Evolutionary conservation across 2,113 vertebrate species (phyloP), one percentile per base, ranked within the genome.

Genomic region (Acanthisitta chloris): DNA sequence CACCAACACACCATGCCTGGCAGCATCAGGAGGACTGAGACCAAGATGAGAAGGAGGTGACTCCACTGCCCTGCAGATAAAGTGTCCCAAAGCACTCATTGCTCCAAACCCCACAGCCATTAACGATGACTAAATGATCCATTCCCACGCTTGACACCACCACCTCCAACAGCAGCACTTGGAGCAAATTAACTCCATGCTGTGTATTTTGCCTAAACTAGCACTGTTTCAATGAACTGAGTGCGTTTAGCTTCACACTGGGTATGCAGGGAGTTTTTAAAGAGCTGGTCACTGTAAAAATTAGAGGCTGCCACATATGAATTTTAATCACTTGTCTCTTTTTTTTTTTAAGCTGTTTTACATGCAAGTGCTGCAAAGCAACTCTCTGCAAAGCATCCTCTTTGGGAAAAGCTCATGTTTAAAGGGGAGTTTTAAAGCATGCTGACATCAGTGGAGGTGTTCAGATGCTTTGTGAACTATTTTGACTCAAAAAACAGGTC

Each of bases 131-230:
- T 28, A 20, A 59, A 69, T 2, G 4, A 83, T 10, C 46, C 46
- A 24, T 9, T 29, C 34, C 54, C n/a, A 4, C 31, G 8, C 29
- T 12, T 28, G 55, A 43, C 28, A 33, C 25, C 19, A 18, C 11
- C 0, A 0, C 34, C n/a, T 43, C 31, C 2, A 8, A 34, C 23
- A 81, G 45, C 49, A 33, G n/a, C 23, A 17, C 21, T 43, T 15
- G 25, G 40, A 57, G 48, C 17, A 57, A 52, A 62, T 67, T 34
- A 54, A 55, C 52, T 54, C 66, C 43, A 34, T 2, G 61, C 38
- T 88, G 66, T 11, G 51, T 49, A 7, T 71, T 82, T 81, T 80
- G 46, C 59, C 65, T 64, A 8, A 71, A 92, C 23, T 24, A 67
- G 12, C 12, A 13, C 10, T 45, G 21, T 46, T 55, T 33, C 20